phyloP scores from a whole-genome alignment of 2,113 vertebrate genomes.

The Oreocharis arfaki region DNA sequence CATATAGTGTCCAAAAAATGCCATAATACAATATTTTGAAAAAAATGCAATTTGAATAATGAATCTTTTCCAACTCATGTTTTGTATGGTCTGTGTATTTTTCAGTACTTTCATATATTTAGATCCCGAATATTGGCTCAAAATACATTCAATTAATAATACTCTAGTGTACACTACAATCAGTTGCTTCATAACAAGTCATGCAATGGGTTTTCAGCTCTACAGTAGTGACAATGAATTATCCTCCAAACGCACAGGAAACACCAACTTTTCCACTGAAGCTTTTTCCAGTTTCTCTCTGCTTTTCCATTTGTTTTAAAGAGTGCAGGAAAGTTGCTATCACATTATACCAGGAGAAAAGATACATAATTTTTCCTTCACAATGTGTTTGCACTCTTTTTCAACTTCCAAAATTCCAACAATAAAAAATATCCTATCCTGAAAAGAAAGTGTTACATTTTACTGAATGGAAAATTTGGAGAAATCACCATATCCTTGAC shows the following conservation, averaged over 20 bases:
- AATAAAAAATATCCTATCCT: background rate
- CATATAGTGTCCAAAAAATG: background rate
- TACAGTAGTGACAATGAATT: background rate
- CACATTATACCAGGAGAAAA: constrained; percentile 9
- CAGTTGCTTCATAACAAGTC: background rate
- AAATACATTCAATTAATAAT: background rate
- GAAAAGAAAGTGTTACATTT: background rate
- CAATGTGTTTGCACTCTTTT: background rate
- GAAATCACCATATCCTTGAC: background rate
- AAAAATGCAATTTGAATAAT: background rate
- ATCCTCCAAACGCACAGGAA: background rate
- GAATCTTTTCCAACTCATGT: background rate
- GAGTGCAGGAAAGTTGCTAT: constrained; percentile 6
- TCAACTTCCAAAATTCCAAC: background rate
- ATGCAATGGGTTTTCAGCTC: background rate
- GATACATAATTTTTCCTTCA: background rate
- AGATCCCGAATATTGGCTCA: background rate
- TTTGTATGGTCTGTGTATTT: background rate
- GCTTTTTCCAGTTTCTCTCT: background rate
- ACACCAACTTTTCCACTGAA: background rate
- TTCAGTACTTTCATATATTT: background rate
- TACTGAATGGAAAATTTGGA: background rate
- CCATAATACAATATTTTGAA: background rate
- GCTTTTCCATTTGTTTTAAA: constrained; percentile 30
- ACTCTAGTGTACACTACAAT: background rate